Evolutionary conservation across 2,797 vertebrate species (phyloP), one percentile per base, ranked within the genome.

Genomic region (Tokudaia muenninki): DNA sequence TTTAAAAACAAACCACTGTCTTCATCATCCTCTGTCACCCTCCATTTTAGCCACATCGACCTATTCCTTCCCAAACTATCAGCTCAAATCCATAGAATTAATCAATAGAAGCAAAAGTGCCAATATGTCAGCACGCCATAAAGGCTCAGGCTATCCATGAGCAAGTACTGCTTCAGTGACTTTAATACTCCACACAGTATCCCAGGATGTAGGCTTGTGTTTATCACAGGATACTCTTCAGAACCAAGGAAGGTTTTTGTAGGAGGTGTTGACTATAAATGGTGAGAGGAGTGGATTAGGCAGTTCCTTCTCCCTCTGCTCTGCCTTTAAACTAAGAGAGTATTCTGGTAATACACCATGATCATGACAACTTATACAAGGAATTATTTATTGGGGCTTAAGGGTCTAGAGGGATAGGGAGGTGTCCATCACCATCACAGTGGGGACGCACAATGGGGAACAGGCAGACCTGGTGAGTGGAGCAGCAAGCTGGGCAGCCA

Each of bases 51-150:
- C 29, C 21, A 57, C 22, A 47, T 72, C 57, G n/a, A 84, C 14
- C 59, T 34, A 86, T 21, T 2, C 14, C 52, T 89, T 87, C 34
- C 61, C 37, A 93, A 96, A 90, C 26, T 70, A 93, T 87, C 83
- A 61, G 16, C 74, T 91, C 88, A 94, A 96, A 89, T 75, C 74
- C 50, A 92, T n/a, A 37, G 17, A 94, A 65, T 67, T 80, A 92
- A 78, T 57, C 74, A 41, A 91, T 92, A 52, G 26, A 84, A 93
- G 13, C 0, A 12, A 47, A 57, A 57, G 37, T 67, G 29, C 6
- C 59, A 70, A 74, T 11, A 83, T 74, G 26, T 31, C 72, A 44
- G 94, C 50, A 52, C 14, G 3, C 83, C 34, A 67, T 67, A 75
- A 19, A 57, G 21, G 37, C 50, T 72, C n/a, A 14, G 24, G 6